These are phyloP conservation scores for Notechis scutatus DNA, from an alignment of 2,113 vertebrate genomes.

Conservation along the genomic window DNA sequence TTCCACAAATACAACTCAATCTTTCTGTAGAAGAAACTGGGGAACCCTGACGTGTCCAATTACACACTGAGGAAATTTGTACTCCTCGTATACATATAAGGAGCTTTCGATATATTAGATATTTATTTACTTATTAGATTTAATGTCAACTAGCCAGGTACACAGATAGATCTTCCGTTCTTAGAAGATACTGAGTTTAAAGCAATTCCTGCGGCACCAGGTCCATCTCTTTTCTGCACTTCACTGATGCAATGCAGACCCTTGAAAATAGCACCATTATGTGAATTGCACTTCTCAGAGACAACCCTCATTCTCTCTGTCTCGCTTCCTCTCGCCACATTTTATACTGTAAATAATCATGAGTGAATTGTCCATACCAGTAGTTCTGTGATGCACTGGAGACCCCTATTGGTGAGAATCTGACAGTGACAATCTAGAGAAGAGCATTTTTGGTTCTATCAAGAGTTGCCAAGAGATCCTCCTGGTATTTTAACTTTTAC, in stretches of 20 bases:
- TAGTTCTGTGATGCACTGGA: slow-evolving; percentile 84
- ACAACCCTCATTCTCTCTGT: slow-evolving; percentile 36
- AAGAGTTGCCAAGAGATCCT: background rate
- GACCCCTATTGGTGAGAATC: slow-evolving; percentile 83
- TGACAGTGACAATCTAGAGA: background rate
- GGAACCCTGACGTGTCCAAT: background rate
- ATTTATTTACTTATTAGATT: background rate
- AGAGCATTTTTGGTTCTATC: background rate
- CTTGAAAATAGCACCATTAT: slow-evolving; percentile 50
- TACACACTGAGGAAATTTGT: background rate
- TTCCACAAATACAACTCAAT: background rate
- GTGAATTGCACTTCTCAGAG: slow-evolving; percentile 41
- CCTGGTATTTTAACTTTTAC: background rate
- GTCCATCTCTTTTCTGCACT: slow-evolving; percentile 39
- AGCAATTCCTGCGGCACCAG: slow-evolving; percentile 22
- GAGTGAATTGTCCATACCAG: slow-evolving; percentile 28
- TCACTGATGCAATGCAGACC: slow-evolving; percentile 49
- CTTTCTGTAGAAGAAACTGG: background rate
- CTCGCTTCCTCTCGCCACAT: slow-evolving; percentile 27
- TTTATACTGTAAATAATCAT: slow-evolving; percentile 66
- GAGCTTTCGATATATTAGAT: background rate
- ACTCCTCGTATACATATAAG: background rate
- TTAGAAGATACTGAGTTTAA: background rate
- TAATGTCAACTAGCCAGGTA: background rate
- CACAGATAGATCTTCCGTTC: background rate